Conservation (phyloP, 2,888 invertebrate species). For the Ennomos quercinarius region DNA sequence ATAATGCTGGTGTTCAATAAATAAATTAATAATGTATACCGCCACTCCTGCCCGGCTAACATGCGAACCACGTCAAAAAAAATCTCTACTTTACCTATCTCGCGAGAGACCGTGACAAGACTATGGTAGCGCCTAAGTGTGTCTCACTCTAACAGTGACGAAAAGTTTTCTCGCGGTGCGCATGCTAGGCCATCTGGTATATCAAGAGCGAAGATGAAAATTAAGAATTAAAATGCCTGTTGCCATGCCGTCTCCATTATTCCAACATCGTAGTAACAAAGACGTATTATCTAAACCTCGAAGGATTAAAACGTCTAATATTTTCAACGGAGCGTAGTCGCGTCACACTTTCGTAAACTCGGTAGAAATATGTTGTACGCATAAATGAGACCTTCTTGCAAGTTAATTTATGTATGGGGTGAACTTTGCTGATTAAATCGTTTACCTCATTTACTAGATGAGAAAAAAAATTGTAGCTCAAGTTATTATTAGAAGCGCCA, state of each 20-base stretch:
- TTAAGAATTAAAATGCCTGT: constrained; percentile 15
- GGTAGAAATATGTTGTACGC: constrained; percentile 13
- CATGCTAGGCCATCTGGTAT: too few relatives aligned
- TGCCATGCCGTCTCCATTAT: constrained; percentile 34
- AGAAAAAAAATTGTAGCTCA: constrained; percentile 2
- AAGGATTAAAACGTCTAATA: constrained; percentile 66
- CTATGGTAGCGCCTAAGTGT: too few relatives aligned
- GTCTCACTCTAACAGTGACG: too few relatives aligned
- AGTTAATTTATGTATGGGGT: constrained; percentile 30
- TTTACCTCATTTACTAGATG: constrained; percentile 12
- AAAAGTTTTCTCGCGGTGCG: too few relatives aligned
- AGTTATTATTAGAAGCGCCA: too few relatives aligned
- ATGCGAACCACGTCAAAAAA: too few relatives aligned
- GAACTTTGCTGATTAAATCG: constrained; percentile 20
- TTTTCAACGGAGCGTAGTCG: constrained; percentile 52
- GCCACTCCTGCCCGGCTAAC: too few relatives aligned
- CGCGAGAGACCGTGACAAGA: too few relatives aligned
- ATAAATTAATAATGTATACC: too few relatives aligned
- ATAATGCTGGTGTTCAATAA: too few relatives aligned
- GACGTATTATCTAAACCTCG: constrained; percentile 56
- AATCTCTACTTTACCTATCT: too few relatives aligned
- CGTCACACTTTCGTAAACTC: constrained; percentile 60
- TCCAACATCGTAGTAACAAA: constrained; percentile 38
- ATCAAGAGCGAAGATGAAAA: background rate
- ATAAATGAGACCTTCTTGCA: constrained; percentile 7